Percentiles rank a stretch among this genome's conserved stretches.
Evolutionary conservation across 2,888 invertebrate species (phyloP).

Genomic region (Drosophila setosimentum): DNA sequence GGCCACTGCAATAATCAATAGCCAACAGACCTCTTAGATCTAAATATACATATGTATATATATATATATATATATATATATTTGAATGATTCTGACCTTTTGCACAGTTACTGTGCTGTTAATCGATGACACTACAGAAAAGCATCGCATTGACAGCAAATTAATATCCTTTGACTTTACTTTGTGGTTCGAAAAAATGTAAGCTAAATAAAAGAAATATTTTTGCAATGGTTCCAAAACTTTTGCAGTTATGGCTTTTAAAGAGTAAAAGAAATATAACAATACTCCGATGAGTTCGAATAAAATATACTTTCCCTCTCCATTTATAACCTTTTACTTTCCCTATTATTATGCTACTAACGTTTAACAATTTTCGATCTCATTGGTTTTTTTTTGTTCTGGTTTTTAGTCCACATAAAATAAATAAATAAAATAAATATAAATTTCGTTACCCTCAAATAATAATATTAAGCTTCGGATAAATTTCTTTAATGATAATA

Average conservation of each 20-base stretch:
- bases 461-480: no score
- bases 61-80: not conserved
- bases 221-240: not conserved
- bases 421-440: not conserved
- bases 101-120: not conserved
- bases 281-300: not conserved
- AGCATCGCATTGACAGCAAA: not conserved
- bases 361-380: no score
- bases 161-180: not conserved
- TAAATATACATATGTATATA: not conserved
- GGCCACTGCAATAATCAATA: slow-evolving; percentile 31
- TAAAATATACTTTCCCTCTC: not conserved
- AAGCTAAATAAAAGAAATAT: not conserved
- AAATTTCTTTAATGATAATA: not conserved
- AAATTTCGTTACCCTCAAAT: not conserved
- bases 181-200: not conserved
- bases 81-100: not conserved
- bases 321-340: not conserved
- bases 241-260: not conserved
- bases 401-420: not conserved
- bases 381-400: no score
- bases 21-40: slow-evolving; percentile 1
- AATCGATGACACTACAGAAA: not conserved
- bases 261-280: not conserved
- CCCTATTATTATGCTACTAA: no score